Base-by-base conservation (phyloP, 2,797 vertebrate genomes). In the Apodemus agrarius region DNA sequence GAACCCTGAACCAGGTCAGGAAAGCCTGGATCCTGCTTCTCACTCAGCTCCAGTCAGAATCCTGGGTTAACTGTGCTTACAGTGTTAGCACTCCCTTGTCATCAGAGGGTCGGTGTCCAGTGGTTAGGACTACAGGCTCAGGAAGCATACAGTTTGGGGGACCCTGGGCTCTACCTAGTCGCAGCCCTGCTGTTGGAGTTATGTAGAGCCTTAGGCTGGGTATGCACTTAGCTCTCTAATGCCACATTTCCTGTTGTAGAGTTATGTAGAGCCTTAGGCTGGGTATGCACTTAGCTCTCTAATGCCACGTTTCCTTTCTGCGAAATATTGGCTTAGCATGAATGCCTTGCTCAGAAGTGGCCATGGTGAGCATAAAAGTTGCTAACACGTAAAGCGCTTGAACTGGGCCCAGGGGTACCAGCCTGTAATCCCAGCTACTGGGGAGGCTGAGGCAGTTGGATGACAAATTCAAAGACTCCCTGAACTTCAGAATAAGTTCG, bases 181-280 rank as follows among this genome's bases (percentile, higher is more conserved):
- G 81, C 79, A 59, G 76, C 57, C 69, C 37, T 59, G 80, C 61
- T 29, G 4, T 40, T 61, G 82, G 21, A 31, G 82, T 40, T 26
- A 16, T 57, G 63, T 52, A 52, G 52, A 49, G 46, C 46, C 46
- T 31, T 69, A 46, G 49, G n/a, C n/a, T 40, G n/a, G 34, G 16
- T 26, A 7, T 13, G 22, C 43, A 37, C 43, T 79, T 63, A 43
- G 43, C 21, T 34, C 40, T 90, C 54, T 11, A 6, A 24, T 91
- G 90, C 54, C 75, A 54, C 80, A 29, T 93, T 94, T 91, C 95
- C 76, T 69, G n/a, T n/a, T n/a, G n/a, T n/a, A n/a, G 21, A 31
- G 82, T 40, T 26, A 16, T 57, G 63, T 52, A 52, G 52, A 49
- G 46, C 46, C 46, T 31, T 69, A 46, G 49, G n/a, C n/a, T 40